Evolutionary conservation across 2,113 vertebrate species (phyloP).

Genomic region (Mastomys coucha): DNA sequence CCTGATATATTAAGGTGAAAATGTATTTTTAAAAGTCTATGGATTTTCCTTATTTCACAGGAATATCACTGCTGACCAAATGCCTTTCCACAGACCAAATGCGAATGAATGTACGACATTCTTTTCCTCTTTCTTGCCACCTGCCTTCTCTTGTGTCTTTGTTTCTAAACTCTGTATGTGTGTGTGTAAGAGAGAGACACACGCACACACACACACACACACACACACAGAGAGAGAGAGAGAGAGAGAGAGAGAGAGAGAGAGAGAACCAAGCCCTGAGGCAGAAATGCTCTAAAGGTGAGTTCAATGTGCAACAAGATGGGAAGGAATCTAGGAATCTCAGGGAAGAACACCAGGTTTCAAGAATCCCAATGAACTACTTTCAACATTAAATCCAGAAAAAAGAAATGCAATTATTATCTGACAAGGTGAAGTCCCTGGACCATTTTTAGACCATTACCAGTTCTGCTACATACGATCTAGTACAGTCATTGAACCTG

Average conservation of each 20-base stretch:
- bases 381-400: constrained; percentile 39
- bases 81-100: constrained; percentile 45
- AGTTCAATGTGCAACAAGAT: background rate
- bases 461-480: background rate
- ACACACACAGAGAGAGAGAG: background rate
- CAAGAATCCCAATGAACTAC: background rate
- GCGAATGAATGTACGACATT: background rate
- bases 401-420: background rate
- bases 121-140: background rate
- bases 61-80: background rate
- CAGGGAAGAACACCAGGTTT: background rate
- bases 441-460: background rate
- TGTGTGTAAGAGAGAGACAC: too few species aligned
- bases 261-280: background rate
- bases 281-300: too few species aligned
- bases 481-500: background rate
- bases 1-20: constrained; percentile 58
- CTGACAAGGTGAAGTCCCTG: background rate
- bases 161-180: background rate
- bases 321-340: background rate
- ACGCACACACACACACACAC: too few species aligned
- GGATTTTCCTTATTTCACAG: constrained; percentile 65
- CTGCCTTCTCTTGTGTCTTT: constrained; percentile 7
- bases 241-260: background rate
- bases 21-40: constrained; percentile 64